A percentile compares a stretch with the other conserved stretches of the same genome.
These are phyloP conservation scores for Drosophila recens DNA, from an alignment of 2,888 invertebrate genomes.

Conservation along the genomic window DNA sequence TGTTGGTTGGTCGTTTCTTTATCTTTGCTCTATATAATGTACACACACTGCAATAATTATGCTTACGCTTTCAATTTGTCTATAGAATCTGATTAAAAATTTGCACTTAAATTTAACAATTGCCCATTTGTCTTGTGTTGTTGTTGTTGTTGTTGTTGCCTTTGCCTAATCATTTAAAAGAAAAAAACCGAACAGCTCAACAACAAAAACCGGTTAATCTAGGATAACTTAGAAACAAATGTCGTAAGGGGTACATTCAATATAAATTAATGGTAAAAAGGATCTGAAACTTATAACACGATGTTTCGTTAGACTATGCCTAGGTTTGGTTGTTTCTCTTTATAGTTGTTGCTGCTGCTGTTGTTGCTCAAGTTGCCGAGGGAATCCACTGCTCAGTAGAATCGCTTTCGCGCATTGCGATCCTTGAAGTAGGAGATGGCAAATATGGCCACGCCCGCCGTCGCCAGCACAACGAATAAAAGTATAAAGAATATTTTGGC, in stretches of 20 bases:
- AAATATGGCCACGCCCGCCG: constrained; percentile 93
- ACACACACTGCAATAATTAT: constrained; percentile 76
- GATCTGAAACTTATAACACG: constrained; percentile 56
- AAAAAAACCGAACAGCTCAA: constrained; percentile 40
- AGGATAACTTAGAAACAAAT: constrained; percentile 56
- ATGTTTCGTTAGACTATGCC: constrained; percentile 57
- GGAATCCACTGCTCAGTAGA: constrained; percentile 83
- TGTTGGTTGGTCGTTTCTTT: constrained; percentile 51
- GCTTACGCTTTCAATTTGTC: constrained; percentile 77
- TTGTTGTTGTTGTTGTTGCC: constrained; percentile 39
- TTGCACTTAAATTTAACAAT: constrained; percentile 75
- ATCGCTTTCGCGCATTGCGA: constrained; percentile 94
- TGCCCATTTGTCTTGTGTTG: constrained; percentile 47
- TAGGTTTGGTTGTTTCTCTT: constrained; percentile 46
- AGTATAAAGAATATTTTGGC: constrained; percentile 95
- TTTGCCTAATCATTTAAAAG: constrained; percentile 40
- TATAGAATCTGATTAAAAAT: constrained; percentile 76
- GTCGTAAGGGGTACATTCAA: constrained; percentile 53
- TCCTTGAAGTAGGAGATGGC: constrained; percentile 98
- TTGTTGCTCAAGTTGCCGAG: neutral
- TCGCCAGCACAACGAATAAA: constrained; percentile 92
- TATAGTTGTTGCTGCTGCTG: neutral
- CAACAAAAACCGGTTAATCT: constrained; percentile 16
- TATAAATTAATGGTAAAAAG: constrained; percentile 59
- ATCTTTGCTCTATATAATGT: constrained; percentile 47